phyloP scores from a whole-genome alignment of 1,140 invertebrate species.

The Penaeus vannamei region DNA sequence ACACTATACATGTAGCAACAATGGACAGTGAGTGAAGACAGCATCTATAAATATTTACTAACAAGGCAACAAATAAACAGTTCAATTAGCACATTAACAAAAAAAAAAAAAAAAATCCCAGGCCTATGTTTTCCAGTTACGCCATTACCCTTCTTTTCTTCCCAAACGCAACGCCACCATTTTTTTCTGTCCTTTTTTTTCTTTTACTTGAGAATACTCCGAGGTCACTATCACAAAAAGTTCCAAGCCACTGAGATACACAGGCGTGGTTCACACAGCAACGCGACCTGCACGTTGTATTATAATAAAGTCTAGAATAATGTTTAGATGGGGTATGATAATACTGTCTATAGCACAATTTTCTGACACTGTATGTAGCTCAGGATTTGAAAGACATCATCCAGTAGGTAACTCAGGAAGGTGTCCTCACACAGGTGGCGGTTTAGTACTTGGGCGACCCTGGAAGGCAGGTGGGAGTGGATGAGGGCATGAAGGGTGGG shows the following conservation, averaged over 20 bases:
- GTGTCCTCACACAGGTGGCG: no score
- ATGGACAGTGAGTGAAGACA: slow-evolving; percentile 24
- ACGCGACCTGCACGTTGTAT: slow-evolving; percentile 51
- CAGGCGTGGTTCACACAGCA: slow-evolving; percentile 23
- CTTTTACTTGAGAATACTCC: slow-evolving; percentile 2
- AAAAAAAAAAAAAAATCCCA: no score
- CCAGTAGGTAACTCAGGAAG: no score
- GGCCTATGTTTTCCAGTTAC: slow-evolving; percentile 1
- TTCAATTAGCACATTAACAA: slow-evolving; percentile 36
- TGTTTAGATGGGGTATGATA: slow-evolving; percentile 16
- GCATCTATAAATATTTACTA: slow-evolving; percentile 59
- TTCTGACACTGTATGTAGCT: background rate
- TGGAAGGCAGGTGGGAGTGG: no score
- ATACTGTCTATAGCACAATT: slow-evolving; percentile 17
- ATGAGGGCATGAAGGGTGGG: no score
- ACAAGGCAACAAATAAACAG: slow-evolving; percentile 52
- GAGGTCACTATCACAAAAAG: background rate
- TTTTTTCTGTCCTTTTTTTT: background rate
- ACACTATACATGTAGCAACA: slow-evolving; percentile 56
- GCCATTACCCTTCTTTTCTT: background rate
- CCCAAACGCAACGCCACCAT: no score
- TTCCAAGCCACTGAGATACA: background rate
- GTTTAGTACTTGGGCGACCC: no score
- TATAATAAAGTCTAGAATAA: no score
- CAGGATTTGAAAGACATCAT: no score